These are phyloP conservation scores for Acanthaster planci DNA, from an alignment of 35 echinoderm and acorn worm species.

Conservation along the genomic window DNA sequence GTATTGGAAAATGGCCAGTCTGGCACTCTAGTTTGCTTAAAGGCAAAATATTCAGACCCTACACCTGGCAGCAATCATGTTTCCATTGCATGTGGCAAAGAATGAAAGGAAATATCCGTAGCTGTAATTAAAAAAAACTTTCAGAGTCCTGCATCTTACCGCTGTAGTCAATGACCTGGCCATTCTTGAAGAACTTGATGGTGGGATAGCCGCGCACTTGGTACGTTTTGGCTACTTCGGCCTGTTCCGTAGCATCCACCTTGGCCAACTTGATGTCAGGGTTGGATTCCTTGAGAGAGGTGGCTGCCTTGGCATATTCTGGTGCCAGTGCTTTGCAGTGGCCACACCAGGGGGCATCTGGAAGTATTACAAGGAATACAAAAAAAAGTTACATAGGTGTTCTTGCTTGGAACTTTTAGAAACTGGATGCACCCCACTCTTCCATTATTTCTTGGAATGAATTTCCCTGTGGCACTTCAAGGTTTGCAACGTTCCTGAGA, in stretches of 20 bases:
- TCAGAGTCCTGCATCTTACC: conserved; percentile 45
- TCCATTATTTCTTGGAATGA: too few relatives aligned
- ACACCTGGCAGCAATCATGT: too few relatives aligned
- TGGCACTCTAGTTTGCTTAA: too few relatives aligned
- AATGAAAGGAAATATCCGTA: too few relatives aligned
- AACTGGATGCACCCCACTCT: too few relatives aligned
- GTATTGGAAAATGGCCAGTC: too few relatives aligned
- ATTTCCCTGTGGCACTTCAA: not conserved
- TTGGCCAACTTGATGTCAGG: conserved; percentile 80
- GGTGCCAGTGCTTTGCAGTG: conserved; percentile 90
- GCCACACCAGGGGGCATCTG: conserved; percentile 99
- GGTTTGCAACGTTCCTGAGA: not conserved
- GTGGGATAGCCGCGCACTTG: conserved; percentile 94
- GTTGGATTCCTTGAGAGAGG: conserved; percentile 59
- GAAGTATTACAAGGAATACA: not conserved
- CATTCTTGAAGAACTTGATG: conserved; percentile 90
- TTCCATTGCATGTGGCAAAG: too few relatives aligned
- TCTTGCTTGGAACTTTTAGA: too few relatives aligned
- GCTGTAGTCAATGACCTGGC: conserved; percentile 58
- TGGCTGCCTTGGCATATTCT: conserved; percentile 75
- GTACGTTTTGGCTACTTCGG: conserved; percentile 64
- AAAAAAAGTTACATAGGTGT: not conserved
- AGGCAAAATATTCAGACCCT: too few relatives aligned
- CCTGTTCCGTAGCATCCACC: conserved; percentile 89
- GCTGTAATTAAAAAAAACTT: too few relatives aligned